These are phyloP conservation scores for Haemorhous mexicanus DNA, from an alignment of 2,113 vertebrate species.

Conservation along the genomic window DNA sequence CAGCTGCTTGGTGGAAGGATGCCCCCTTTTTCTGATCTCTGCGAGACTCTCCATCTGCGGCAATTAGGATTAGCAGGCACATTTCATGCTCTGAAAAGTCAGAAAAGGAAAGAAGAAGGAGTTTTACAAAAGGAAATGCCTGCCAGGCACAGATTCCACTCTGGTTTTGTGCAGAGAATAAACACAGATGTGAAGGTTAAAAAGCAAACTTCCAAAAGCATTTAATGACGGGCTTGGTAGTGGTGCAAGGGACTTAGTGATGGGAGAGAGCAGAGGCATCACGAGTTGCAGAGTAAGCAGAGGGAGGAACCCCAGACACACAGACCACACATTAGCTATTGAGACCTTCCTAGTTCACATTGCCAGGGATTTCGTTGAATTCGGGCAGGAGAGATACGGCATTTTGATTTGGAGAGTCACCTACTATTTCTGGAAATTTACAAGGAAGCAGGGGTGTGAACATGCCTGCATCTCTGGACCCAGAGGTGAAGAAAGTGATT, in stretches of 20 bases:
- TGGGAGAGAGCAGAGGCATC: background rate
- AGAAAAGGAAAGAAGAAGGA: constrained; percentile 54
- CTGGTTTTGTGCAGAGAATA: constrained; percentile 48
- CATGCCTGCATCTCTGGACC: background rate
- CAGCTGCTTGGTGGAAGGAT: constrained; percentile 20
- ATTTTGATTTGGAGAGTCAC: background rate
- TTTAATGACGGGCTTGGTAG: constrained; percentile 37
- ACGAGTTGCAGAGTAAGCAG: background rate
- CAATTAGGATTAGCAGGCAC: constrained; percentile 62
- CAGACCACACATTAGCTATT: background rate
- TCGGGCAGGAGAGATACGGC: background rate
- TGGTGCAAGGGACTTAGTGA: background rate
- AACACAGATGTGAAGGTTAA: constrained; percentile 41
- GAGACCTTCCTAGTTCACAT: background rate
- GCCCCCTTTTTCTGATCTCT: constrained; percentile 14
- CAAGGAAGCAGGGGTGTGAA: background rate
- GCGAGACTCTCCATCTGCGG: background rate
- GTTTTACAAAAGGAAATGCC: constrained; percentile 53
- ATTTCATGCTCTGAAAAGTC: constrained; percentile 74
- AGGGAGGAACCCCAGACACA: background rate
- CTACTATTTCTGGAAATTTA: background rate
- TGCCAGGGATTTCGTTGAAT: background rate
- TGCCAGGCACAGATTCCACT: constrained; percentile 40
- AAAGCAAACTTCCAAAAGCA: constrained; percentile 28
- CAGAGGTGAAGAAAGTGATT: background rate